A percentile compares a stretch with the other conserved stretches of the same genome.
phyloP scores from a whole-genome alignment of 2,888 invertebrate genomes.

The Atrina japonica region DNA sequence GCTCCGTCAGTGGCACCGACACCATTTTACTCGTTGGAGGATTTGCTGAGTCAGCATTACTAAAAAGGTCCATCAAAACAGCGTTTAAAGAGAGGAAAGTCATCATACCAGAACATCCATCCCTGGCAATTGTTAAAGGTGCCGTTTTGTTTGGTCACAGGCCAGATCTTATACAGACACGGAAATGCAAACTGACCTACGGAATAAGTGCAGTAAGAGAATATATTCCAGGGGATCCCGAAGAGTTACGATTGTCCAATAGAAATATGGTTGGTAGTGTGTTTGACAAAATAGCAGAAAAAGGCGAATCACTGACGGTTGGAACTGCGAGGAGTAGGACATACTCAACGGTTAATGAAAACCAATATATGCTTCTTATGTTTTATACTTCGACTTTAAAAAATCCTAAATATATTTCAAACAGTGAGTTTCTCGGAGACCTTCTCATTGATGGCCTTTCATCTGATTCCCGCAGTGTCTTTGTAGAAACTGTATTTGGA shows the following conservation, averaged over 20 bases:
- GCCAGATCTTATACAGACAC: background rate
- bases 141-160: constrained; percentile 19
- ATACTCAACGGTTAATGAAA: background rate
- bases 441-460: background rate
- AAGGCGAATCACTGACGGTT: background rate
- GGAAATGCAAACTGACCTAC: constrained; percentile 21
- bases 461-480: background rate
- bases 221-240: too few relatives aligned
- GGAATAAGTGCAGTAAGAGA: background rate
- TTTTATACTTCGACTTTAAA: constrained; percentile 3
- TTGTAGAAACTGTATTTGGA: constrained; percentile 6
- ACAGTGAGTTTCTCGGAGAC: constrained; percentile 3
- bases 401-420: background rate
- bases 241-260: too few relatives aligned
- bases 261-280: too few relatives aligned
- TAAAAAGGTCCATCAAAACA: constrained; percentile 3
- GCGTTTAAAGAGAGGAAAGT: constrained; percentile 1
- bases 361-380: constrained; percentile 6
- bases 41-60: constrained; percentile 10
- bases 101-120: constrained; percentile 9
- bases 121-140: constrained; percentile 13
- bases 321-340: background rate
- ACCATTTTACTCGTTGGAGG: constrained; percentile 24
- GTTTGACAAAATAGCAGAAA: constrained; percentile 16
- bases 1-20: background rate